Base-by-base conservation (phyloP, 2,797 vertebrate species). In the Sebastes dallii region DNA sequence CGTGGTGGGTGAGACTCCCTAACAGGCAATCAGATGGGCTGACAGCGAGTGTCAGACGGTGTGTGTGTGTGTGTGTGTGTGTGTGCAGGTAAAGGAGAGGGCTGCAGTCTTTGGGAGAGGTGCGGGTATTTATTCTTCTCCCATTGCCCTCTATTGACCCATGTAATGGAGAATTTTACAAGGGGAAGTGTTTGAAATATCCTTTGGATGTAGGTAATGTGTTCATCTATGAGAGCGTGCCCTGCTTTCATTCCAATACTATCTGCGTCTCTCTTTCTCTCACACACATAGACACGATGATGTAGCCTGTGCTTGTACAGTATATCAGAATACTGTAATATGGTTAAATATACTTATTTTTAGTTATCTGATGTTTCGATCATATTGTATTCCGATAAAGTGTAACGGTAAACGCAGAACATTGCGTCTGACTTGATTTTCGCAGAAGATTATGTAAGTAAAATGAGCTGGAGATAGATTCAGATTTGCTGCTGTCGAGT, bases 131-230 rank as follows among this genome's bases (percentile, higher is more conserved):
- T 96, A 96, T 96, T 96, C 91, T 84, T 93, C 90, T 91, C 91
- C 66, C 87, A 96, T 96, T 96, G 94, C 94, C 96, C 96, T 96
- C 94, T 89, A 94, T 93, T 96, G 96, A 97, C 96, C 96, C 94
- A 81, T 61, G 92, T 93, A 92, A 96, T 96, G 89, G 94, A 94
- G 92, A 95, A 95, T 95, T 95, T 92, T 90, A 91, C 87, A 89
- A 92, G 86, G 83, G 91, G 90, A 95, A 94, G 94, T 95, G 94
- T 95, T 94, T 93, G 94, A 96, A 96, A 95, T 95, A 94, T 90
- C 93, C 94, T 92, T 91, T 88, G 92, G 86, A 85, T 91, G 88
- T 83, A 86, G 86, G 91, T 91, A 95, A 92, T 91, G 88, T 90
- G 89, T 87, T 94, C 83, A 78, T 93, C 89, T 83, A 36, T 66